A percentile compares a stretch with the other conserved stretches of the same genome.
Evolutionary conservation across 2,888 invertebrate species (phyloP).

Genomic region (Neoascia interrupta): DNA sequence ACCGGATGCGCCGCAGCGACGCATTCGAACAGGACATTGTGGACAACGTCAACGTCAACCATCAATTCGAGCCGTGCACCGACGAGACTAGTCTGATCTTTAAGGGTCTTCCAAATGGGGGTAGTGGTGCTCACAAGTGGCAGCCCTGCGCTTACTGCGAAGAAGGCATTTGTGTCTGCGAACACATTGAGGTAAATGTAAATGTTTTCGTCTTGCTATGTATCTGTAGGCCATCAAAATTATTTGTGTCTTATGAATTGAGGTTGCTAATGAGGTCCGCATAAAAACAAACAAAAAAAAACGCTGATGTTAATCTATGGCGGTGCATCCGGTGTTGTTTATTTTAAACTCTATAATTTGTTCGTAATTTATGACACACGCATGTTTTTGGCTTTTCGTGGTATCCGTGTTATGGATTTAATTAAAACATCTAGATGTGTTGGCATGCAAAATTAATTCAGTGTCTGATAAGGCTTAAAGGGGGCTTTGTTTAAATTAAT

Average conservation of each 20-base stretch:
- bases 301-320: conserved; percentile 25
- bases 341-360: no score
- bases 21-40: conserved; percentile 74
- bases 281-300: no score
- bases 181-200: conserved; percentile 78
- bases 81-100: conserved; percentile 78
- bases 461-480: background rate
- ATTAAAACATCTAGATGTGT: conserved; percentile 38
- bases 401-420: conserved; percentile 31
- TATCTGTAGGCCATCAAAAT: no score
- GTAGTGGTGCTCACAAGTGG: conserved; percentile 75
- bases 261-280: no score
- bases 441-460: conserved; percentile 53
- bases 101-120: conserved; percentile 75
- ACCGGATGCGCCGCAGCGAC: conserved; percentile 78
- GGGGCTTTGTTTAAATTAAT: background rate
- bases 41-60: conserved; percentile 59
- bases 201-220: conserved; percentile 28
- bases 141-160: conserved; percentile 79
- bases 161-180: conserved; percentile 79
- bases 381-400: conserved; percentile 65
- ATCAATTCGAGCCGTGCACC: conserved; percentile 76
- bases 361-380: conserved; percentile 35
- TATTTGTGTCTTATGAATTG: conserved; percentile 53
- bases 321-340: conserved; percentile 28